Evolutionary conservation across 2,113 vertebrate species (phyloP), one percentile per base, ranked within the genome.

Genomic region (Abramis brama): DNA sequence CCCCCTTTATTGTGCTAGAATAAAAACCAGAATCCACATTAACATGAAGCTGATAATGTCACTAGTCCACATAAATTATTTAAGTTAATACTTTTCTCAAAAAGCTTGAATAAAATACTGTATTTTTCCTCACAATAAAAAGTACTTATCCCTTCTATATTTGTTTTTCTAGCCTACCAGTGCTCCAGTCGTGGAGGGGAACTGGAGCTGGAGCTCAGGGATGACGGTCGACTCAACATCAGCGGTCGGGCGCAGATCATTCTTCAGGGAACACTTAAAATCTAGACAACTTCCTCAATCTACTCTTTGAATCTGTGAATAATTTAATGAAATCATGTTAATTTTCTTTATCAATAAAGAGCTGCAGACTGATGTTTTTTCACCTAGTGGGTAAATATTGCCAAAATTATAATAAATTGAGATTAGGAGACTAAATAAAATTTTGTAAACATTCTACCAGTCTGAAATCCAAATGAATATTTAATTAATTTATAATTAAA

Each of bases 151-250:
- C 10, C 27, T 55, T 1, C n/a, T 36, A 0, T 78, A 6, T 88
- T 90, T 25, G 57, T 89, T 55, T 91, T 10, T 55, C 75, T 57
- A 99, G 97, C 96, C 9, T 97, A 95, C 90, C 97, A 98, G 80
- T 97, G 97, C 91, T 99, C 97, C 50, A 55, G 2, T 39, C 95
- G 97, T 23, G 97, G 97, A 8, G 97, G 97, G 64, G 95, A 96
- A 85, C 86, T 98, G 91, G 90, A 94, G 88, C 92, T 99, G 75
- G 93, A 95, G 0, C 80, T 97, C 87, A 93, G 89, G 85, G 71
- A 90, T 0, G 94, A 96, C 0, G 94, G 95, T 68, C 93, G 97
- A 87, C 91, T 98, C 80, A 95, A 97, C 88, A 92, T 97, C n/a
- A 88, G 84, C 0, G 97, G 97, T 13, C 86, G 90, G 1, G 87